Conservation (phyloP, 2,113 vertebrate species). For the Grammomys dolichurus region DNA sequence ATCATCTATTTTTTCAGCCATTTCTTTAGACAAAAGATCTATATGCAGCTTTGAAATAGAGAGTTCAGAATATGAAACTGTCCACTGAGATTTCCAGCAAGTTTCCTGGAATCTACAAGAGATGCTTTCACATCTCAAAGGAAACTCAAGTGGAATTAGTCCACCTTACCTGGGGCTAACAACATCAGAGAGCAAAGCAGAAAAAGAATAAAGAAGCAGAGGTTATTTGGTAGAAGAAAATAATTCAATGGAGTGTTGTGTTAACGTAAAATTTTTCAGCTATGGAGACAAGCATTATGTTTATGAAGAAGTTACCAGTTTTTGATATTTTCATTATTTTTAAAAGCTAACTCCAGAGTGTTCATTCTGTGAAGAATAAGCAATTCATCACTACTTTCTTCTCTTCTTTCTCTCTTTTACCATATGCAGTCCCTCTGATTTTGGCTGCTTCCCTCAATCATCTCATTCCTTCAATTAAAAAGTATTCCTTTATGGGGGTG, state of each 20-base stretch:
- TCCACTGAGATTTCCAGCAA: conserved; percentile 9
- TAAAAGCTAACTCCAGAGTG: not conserved
- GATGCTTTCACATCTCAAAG: conserved; percentile 36
- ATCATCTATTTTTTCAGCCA: not conserved
- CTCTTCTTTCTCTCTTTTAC: accelerated
- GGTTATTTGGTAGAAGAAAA: conserved; percentile 15
- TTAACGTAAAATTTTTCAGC: not conserved
- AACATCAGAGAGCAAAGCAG: not conserved
- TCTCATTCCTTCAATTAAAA: not conserved
- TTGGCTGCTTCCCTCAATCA: not conserved
- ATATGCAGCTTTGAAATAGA: not conserved
- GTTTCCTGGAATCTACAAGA: not conserved
- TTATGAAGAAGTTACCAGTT: conserved; percentile 3
- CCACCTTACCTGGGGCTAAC: not conserved
- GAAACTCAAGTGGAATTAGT: conserved; percentile 47
- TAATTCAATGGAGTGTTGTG: not conserved
- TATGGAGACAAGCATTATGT: not conserved
- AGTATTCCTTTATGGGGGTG: not conserved
- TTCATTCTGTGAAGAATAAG: not conserved
- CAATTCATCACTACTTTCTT: not conserved
- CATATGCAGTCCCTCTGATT: too few relatives aligned
- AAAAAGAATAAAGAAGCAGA: not conserved
- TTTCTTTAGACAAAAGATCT: not conserved
- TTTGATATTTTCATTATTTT: not conserved
- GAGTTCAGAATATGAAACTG: not conserved